A percentile compares a stretch with the other conserved stretches of the same genome.
phyloP scores from a whole-genome alignment of 2,113 vertebrate genomes.

The Puma concolor region DNA sequence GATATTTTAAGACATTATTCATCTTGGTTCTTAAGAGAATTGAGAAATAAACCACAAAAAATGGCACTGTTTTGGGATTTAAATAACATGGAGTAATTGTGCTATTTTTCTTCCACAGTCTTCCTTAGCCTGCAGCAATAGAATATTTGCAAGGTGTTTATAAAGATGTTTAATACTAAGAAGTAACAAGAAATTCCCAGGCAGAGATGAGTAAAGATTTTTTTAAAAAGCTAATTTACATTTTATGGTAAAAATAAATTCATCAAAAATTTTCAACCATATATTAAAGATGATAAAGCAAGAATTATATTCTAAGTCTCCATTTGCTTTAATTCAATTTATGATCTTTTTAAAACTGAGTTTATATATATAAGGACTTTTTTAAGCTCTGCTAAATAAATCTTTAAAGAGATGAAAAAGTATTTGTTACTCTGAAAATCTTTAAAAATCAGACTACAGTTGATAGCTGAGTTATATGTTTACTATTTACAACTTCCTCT shows the following conservation, averaged over 20 bases:
- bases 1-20: not conserved
- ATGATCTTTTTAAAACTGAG: not conserved
- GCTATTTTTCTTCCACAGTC: not conserved
- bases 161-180: not conserved
- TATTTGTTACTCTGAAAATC: constrained; percentile 18
- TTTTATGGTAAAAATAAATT: not conserved
- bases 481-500: constrained; percentile 87
- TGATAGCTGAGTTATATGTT: constrained; percentile 78
- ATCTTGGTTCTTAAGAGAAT: not conserved
- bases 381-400: not conserved
- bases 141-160: not conserved
- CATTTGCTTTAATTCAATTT: not conserved
- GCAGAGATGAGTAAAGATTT: not conserved
- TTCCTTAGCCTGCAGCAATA: not conserved
- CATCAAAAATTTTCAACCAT: not conserved
- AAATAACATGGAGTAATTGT: not conserved
- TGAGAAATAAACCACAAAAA: not conserved
- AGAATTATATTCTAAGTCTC: not conserved
- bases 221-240: not conserved
- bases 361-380: not conserved
- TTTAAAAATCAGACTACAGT: not conserved
- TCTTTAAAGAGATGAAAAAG: constrained; percentile 31
- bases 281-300: not conserved
- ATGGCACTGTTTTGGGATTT: not conserved
- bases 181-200: not conserved